Percentiles rank a stretch among this genome's conserved stretches.
Evolutionary conservation across 2,113 vertebrate genomes (phyloP).

Genomic region (Cynopterus brachyotis): DNA sequence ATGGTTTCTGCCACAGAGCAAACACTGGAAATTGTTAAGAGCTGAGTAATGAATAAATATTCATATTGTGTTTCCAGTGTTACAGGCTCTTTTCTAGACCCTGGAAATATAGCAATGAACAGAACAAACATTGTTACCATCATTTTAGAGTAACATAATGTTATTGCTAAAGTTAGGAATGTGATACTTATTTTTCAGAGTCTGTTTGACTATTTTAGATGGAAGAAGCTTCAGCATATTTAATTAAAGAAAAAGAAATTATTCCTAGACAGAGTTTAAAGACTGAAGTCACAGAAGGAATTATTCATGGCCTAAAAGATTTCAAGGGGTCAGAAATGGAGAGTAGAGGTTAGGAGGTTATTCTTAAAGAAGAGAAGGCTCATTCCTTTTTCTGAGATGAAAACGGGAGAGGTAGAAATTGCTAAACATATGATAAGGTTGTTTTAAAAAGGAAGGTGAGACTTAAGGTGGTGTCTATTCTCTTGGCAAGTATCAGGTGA

Average conservation of each 20-base stretch:
- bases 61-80: background rate
- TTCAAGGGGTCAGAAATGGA: background rate
- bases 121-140: background rate
- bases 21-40: background rate
- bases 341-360: background rate
- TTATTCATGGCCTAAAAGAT: background rate
- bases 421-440: background rate
- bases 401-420: background rate
- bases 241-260: background rate
- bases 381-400: background rate
- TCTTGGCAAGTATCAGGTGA: background rate
- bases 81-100: background rate
- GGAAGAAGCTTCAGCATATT: background rate
- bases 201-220: background rate
- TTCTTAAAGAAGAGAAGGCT: background rate
- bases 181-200: background rate
- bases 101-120: background rate
- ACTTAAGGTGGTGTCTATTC: background rate
- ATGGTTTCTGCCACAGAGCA: background rate
- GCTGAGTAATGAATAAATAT: background rate
- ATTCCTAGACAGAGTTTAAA: background rate
- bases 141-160: background rate
- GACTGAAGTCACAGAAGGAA: background rate
- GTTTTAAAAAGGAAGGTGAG: background rate
- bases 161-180: background rate